Base-by-base conservation (phyloP, 2,888 invertebrate genomes). In the Pristionchus maxplancki region DNA sequence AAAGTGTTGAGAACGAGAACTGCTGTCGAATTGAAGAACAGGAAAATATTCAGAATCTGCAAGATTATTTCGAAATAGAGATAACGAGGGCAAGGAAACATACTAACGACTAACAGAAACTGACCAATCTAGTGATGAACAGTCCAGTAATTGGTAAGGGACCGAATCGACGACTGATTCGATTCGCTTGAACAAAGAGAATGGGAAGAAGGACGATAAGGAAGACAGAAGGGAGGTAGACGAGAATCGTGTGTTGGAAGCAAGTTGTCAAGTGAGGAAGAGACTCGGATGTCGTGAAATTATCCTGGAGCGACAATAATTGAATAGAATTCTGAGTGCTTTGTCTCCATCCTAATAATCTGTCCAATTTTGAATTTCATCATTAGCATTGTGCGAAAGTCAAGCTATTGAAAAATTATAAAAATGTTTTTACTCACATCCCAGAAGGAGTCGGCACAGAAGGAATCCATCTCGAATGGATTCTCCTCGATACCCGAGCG, bases 201-300 rank as follows among this genome's bases (percentile, higher is more conserved):
- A 89, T 81, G 24, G 93, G 93, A 5, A 91, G 87, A 89, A 90
- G 89, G 74, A 91, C 89, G 67, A 88, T 67, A 31, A 88, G 83
- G 24, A 90, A 91, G 31, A 83, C 40, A 13, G 91, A 88, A 20
- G 94, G 94, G 40, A 91, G 88, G 92, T 92, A 94, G 62, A 93
- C 91, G 83, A 94, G 90, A 17, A 92, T 58, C 28, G 93, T 93
- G 88, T 93, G 92, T 89, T 93, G 94, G 67, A 91, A 90, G 90
- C 94, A 94, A 74, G 90, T 87, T 24, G 91, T 91, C 13, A 93
- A 78, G 85, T 93, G 93, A 28, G 94, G 93, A 5, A 94, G 67
- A 31, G 71, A 34, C 24, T 24, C 24, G 1, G 85, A 85, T 8
- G 20, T 24, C 9, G 53, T 13, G 37, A 81, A 44, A n/a, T 81